A percentile compares a stretch with the other conserved stretches of the same genome.
These are phyloP conservation scores for Tapera naevia DNA, from an alignment of 2,797 vertebrate genomes.

Conservation along the genomic window DNA sequence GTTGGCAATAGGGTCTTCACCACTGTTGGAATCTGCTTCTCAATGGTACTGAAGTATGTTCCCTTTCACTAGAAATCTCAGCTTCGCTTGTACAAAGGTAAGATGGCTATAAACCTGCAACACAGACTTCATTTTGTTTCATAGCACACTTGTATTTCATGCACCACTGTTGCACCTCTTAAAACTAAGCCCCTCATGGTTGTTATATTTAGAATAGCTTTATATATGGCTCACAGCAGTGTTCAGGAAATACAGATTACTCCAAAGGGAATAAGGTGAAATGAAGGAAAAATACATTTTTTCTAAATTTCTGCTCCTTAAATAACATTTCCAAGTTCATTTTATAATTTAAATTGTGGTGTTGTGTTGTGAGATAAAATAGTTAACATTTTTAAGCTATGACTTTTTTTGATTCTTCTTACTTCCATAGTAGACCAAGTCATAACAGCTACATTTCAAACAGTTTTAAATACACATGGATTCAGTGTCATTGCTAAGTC, in stretches of 20 bases:
- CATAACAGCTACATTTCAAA: slow-evolving; percentile 81
- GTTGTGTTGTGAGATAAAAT: slow-evolving; percentile 74
- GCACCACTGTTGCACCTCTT: slow-evolving; percentile 71
- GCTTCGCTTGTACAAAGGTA: slow-evolving; percentile 59
- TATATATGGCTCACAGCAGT: slow-evolving; percentile 81
- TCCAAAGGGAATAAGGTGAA: slow-evolving; percentile 76
- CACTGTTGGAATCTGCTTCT: slow-evolving; percentile 45
- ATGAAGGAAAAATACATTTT: slow-evolving; percentile 74
- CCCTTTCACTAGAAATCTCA: slow-evolving; percentile 72
- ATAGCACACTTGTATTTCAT: slow-evolving; percentile 57
- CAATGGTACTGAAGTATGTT: slow-evolving; percentile 37
- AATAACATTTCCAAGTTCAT: slow-evolving; percentile 78
- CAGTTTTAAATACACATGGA: slow-evolving; percentile 83
- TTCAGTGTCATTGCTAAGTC: slow-evolving; percentile 87
- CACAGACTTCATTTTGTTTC: slow-evolving; percentile 63
- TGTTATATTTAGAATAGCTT: slow-evolving; percentile 66
- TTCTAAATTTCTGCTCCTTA: slow-evolving; percentile 78
- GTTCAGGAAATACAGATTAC: slow-evolving; percentile 74
- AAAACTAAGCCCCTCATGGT: slow-evolving; percentile 65
- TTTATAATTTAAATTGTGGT: slow-evolving; percentile 81
- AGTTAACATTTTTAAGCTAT: slow-evolving; percentile 78
- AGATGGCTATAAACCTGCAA: slow-evolving; percentile 69
- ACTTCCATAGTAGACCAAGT: slow-evolving; percentile 78
- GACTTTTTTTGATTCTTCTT: slow-evolving; percentile 76
- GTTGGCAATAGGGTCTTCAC: slow-evolving; percentile 21